phyloP scores from a whole-genome alignment of 2,797 vertebrate species.

The Telmatherina bonti region DNA sequence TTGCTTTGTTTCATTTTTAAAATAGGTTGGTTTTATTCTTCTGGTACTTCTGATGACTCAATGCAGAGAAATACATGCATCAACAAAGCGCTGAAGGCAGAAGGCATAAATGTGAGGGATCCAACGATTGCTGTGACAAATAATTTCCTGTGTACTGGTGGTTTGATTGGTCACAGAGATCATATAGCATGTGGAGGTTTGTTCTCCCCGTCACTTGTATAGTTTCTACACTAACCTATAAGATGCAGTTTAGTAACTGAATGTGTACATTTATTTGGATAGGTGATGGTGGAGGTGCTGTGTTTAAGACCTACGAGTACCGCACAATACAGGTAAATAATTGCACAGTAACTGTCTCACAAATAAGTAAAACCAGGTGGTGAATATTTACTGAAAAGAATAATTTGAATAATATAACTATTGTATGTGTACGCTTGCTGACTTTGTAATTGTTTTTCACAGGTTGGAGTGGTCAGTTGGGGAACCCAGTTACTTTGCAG shows the following conservation, averaged over 20 bases:
- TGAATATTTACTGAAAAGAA: not conserved
- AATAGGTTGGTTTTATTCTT: not conserved
- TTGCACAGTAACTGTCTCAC: not conserved
- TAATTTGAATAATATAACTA: no score
- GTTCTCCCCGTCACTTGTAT: no score
- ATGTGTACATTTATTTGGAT: no score
- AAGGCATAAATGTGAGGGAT: conserved; percentile 22
- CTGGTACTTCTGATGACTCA: not conserved
- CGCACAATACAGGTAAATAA: conserved; percentile 71
- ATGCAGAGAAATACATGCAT: conserved; percentile 68
- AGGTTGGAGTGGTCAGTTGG: conserved; percentile 78
- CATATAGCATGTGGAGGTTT: no score
- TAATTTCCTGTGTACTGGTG: conserved; percentile 58
- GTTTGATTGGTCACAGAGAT: no score
- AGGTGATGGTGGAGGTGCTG: conserved; percentile 1
- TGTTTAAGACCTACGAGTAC: conserved; percentile 62
- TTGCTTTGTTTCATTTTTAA: not conserved
- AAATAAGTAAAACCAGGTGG: not conserved
- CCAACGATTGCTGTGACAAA: conserved; percentile 60
- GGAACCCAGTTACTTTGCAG: conserved; percentile 45
- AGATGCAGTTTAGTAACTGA: no score
- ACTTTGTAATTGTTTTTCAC: not conserved
- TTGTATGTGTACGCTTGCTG: no score
- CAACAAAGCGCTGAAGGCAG: conserved; percentile 31
- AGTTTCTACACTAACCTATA: no score